Conservation (phyloP, 2,797 vertebrate genomes). For the Ctenopoma multispine region DNA sequence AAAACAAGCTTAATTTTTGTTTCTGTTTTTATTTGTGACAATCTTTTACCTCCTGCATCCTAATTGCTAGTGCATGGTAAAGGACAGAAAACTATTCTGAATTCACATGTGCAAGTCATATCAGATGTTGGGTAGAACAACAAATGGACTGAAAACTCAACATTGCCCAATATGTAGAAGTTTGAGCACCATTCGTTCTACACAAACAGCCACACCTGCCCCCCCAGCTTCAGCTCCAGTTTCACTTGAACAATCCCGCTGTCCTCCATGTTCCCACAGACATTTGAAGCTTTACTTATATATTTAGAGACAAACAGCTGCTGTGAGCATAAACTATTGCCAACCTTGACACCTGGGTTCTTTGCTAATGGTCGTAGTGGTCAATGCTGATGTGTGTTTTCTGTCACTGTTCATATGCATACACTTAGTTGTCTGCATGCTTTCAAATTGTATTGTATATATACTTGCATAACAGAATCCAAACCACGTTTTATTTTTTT, state of each 20-base stretch:
- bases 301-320: constrained; percentile 74
- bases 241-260: constrained; percentile 62
- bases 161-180: not conserved
- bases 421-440: not conserved
- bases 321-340: constrained; percentile 60
- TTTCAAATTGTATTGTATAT: constrained; percentile 7
- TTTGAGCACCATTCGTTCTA: constrained; percentile 21
- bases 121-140: not conserved
- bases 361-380: constrained; percentile 14
- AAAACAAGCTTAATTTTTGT: too few relatives aligned
- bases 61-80: not conserved
- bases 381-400: constrained; percentile 14
- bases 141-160: not conserved
- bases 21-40: too few relatives aligned
- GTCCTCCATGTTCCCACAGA: constrained; percentile 46
- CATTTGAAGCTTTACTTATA: constrained; percentile 63
- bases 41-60: too few relatives aligned
- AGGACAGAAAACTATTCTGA: not conserved
- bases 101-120: not conserved
- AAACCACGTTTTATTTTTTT: constrained; percentile 11
- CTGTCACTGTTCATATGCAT: not conserved
- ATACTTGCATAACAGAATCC: constrained; percentile 2
- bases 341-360: constrained; percentile 69
- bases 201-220: constrained; percentile 57
- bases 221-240: constrained; percentile 50